Evolutionary conservation across 2,113 vertebrate species (phyloP).

Genomic region (Cheirogaleus medius): DNA sequence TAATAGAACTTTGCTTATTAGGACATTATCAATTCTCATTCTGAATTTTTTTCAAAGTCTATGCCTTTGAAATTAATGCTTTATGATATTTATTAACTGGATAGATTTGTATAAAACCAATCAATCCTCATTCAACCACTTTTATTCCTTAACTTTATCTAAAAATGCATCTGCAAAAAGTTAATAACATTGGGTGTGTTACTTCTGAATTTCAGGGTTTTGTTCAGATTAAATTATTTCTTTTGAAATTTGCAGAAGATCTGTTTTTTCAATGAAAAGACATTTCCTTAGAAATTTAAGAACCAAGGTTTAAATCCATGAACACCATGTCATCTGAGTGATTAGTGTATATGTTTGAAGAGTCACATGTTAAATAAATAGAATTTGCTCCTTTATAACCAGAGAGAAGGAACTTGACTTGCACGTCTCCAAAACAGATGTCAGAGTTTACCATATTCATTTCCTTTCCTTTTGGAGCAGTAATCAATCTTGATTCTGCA

Average conservation of each 20-base stretch:
- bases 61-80: slow-evolving; percentile 27
- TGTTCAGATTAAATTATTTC: slow-evolving; percentile 39
- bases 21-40: not conserved
- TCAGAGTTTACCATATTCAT: not conserved
- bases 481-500: not conserved
- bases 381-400: not conserved
- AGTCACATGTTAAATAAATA: not conserved
- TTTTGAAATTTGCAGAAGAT: slow-evolving; percentile 34
- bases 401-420: not conserved
- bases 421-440: not conserved
- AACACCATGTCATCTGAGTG: not conserved
- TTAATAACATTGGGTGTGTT: not conserved
- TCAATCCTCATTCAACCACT: not conserved
- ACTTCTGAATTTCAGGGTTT: not conserved
- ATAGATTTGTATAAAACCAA: slow-evolving; percentile 11
- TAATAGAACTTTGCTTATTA: not conserved
- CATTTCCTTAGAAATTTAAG: slow-evolving; percentile 24
- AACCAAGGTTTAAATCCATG: not conserved
- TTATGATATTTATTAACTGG: not conserved
- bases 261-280: not conserved
- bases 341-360: not conserved
- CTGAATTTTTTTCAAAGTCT: not conserved
- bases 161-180: not conserved
- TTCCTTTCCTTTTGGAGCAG: not conserved
- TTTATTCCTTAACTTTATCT: not conserved